Percentiles rank a stretch among this genome's conserved stretches.
phyloP scores from a whole-genome alignment of 2,113 vertebrate genomes.

The Campylomormyrus tamandua region DNA sequence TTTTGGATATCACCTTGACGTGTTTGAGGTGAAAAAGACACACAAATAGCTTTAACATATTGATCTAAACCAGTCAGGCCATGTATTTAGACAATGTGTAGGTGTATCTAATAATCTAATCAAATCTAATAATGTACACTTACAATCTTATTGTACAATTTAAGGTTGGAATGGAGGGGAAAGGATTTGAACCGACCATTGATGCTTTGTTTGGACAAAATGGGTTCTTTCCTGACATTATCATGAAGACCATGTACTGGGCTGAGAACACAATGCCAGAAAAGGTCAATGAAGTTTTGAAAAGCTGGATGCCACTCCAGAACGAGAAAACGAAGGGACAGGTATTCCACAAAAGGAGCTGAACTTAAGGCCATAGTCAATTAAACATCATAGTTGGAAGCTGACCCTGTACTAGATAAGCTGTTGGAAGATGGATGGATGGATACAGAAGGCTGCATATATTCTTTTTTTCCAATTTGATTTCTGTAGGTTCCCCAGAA shows the following conservation, averaged over 20 bases:
- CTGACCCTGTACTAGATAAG: background rate
- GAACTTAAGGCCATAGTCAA: background rate
- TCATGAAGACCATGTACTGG: conserved; percentile 80
- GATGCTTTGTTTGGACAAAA: conserved; percentile 81
- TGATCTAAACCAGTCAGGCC: background rate
- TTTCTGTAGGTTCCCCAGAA: conserved; percentile 57
- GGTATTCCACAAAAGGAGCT: conserved; percentile 30
- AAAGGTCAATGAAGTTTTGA: conserved; percentile 62
- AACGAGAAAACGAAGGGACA: conserved; percentile 42
- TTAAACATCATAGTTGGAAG: background rate
- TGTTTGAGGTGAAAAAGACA: conserved; percentile 73
- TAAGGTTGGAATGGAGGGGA: conserved; percentile 83
- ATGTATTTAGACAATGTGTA: background rate
- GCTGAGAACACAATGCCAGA: conserved; percentile 67
- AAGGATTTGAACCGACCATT: conserved; percentile 76
- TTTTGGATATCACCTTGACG: conserved; percentile 65
- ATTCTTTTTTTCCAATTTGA: background rate
- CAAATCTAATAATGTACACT: background rate
- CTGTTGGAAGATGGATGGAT: background rate
- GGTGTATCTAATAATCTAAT: background rate
- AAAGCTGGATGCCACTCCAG: conserved; percentile 63
- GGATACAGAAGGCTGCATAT: background rate
- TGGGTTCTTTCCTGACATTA: conserved; percentile 82
- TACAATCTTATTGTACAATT: conserved; percentile 1
- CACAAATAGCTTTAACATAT: background rate